Base-by-base conservation (phyloP, 2,113 vertebrate genomes). In the Spea multiplicata region DNA sequence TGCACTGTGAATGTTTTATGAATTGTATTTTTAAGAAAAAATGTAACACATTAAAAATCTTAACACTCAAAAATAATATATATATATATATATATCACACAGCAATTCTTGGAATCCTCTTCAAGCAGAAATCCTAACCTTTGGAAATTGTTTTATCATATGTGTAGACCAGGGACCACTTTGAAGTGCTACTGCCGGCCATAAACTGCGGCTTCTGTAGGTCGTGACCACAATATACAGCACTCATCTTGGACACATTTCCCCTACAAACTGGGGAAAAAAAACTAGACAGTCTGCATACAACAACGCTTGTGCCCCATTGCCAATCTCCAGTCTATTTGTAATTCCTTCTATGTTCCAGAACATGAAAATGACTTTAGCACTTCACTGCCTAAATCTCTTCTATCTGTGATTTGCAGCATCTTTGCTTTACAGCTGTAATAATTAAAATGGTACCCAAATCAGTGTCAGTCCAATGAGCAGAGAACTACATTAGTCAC, bases 301-400 rank as follows among this genome's bases (percentile, higher is more conserved):
- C 10, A 13, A 13, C 61, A 7, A 17, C 61, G n/a, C 61, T 64
- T 64, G 5, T 16, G 16, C 8, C 5, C 61, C 9, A 7, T 16
- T 64, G n/a, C 61, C 16, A 17, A 13, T 8, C 61, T 17, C 16
- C n/a, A 8, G 8, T 64, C 61, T 30, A 64, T 13, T 64, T 64
- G 61, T 64, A 64, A 64, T 16, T 64, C 61, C 61, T 6, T 64
- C 17, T 64, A 13, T 6, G 61, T 64, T 64, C 61, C n/a, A 64
- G 17, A 17, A 30, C 61, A 64, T 64, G n/a, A 64, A 64, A 64
- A 64, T 64, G 61, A 13, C 16, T 64, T 64, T 5, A 30, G 61
- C 61, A 64, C 61, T 64, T 64, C 61, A 64, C 61, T 64, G 61
- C 5, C 61, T 59, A 64, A 64, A 64, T 64, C 61, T 64, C 61